Evolutionary conservation across 1,140 invertebrate genomes (phyloP).

Genomic region (Sycophila sp.): DNA sequence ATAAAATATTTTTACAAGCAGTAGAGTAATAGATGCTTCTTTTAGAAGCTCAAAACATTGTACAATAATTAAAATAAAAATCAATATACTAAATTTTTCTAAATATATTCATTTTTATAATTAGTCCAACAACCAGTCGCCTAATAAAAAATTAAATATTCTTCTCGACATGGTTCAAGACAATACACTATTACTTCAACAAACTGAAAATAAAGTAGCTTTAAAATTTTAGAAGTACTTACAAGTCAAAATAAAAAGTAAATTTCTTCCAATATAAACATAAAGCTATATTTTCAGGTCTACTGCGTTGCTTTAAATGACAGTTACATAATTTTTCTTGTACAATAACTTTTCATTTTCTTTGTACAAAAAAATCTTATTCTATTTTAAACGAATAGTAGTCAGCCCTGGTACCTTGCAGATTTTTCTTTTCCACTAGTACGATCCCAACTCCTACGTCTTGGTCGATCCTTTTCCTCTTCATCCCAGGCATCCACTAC

Average conservation of each 20-base stretch:
- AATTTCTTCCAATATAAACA: neutral
- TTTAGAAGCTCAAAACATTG: too few species aligned
- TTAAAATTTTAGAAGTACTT: neutral
- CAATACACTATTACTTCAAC: too few species aligned
- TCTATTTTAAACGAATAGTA: constrained; percentile 29
- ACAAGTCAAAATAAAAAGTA: neutral
- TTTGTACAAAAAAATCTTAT: neutral
- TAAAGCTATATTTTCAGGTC: neutral
- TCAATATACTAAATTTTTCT: too few species aligned
- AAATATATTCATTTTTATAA: too few species aligned
- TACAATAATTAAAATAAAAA: too few species aligned
- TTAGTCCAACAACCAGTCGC: too few species aligned
- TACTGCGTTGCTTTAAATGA: neutral
- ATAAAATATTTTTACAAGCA: too few species aligned
- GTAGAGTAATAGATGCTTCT: too few species aligned
- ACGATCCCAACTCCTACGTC: constrained; percentile 33
- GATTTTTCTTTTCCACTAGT: constrained; percentile 29
- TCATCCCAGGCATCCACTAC: constrained; percentile 62
- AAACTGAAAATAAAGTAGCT: too few species aligned
- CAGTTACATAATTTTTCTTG: neutral
- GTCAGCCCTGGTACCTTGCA: constrained; percentile 52
- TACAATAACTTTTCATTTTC: neutral
- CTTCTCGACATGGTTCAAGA: too few species aligned
- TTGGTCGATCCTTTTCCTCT: constrained; percentile 48
- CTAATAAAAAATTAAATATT: too few species aligned